Evolutionary conservation across 2,797 vertebrate species (phyloP), one percentile per base, ranked within the genome.

Genomic region (Microcaecilia unicolor): DNA sequence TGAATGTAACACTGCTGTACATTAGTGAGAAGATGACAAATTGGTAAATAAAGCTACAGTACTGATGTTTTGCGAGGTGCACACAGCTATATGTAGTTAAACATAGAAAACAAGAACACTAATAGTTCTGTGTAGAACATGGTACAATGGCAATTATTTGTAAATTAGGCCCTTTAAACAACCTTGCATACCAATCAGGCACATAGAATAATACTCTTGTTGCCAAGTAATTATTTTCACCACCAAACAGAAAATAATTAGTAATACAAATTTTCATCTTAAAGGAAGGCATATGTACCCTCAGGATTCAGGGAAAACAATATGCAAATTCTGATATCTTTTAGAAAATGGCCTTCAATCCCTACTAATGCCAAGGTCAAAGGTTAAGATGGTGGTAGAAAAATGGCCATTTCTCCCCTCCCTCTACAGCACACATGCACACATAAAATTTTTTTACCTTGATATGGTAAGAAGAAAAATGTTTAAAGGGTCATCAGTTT

Each of bases 1-100:
- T 39, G n/a, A 23, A 34, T 45, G 10, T 1, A 5, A 1, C 22
- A 8, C 11, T 3, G 19, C 10, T 23, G 4, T 14, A 5, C 31
- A 4, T 37, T 21, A 19, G 34, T 15, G 27, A 28, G 37, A 44
- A 47, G 46, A n/a, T n/a, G n/a, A n/a, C n/a, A n/a, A 32, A 20
- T n/a, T 6, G 34, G 23, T 15, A 7, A 26, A 15, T 2, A 7
- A 25, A 2, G 6, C 10, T 25, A 37, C 4, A 37, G 21, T 38
- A 1, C 5, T 28, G 2, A 43, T n/a, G n/a, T 44, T 12, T 12
- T 38, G 18, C 8, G 31, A 20, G 41, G 6, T 18, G 32, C 10
- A 10, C 28, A 15, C 0, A 7, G 6, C 29, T 35, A 14, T 6
- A 4, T 31, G 8, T 27, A 50, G 34, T 26, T 41, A 40, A 37